Evolutionary conservation across 2,888 invertebrate species (phyloP).

Genomic region (Athrips mouffetella): DNA sequence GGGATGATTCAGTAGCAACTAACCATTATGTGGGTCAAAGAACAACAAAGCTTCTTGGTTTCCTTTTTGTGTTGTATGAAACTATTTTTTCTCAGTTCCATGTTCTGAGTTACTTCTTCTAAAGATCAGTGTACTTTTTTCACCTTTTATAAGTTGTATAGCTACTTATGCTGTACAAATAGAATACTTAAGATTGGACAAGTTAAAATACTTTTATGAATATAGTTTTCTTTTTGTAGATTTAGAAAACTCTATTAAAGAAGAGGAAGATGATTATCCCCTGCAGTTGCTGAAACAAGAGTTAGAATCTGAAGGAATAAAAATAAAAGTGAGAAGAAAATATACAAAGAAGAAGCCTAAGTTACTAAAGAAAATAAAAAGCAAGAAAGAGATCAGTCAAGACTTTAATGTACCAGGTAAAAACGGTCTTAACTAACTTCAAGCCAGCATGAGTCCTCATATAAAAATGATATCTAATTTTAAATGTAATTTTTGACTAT

Average conservation of each 20-base stretch:
- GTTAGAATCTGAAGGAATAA: conserved; percentile 31
- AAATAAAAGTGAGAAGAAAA: conserved; percentile 27
- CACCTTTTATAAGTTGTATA: too few species aligned
- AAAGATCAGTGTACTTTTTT: too few species aligned
- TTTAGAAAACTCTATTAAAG: conserved; percentile 37
- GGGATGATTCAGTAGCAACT: too few species aligned
- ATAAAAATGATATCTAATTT: too few species aligned
- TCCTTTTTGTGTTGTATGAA: background rate
- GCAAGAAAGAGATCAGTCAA: conserved; percentile 3
- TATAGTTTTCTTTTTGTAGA: background rate
- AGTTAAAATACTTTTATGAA: background rate
- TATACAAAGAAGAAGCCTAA: conserved; percentile 20
- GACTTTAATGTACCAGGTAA: conserved; percentile 2
- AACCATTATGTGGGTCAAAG: too few species aligned
- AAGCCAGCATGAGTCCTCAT: too few species aligned
- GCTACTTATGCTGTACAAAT: too few species aligned
- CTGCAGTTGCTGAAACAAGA: conserved; percentile 45
- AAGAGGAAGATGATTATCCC: conserved; percentile 39
- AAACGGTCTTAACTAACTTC: background rate
- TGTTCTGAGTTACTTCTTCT: too few species aligned
- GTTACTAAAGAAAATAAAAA: conserved; percentile 7
- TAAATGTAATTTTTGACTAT: too few species aligned
- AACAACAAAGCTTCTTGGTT: too few species aligned
- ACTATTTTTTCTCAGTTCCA: too few species aligned
- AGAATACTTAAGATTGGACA: background rate